Base-by-base conservation (phyloP, 1,140 invertebrate species). In the Leptinotarsa texana region DNA sequence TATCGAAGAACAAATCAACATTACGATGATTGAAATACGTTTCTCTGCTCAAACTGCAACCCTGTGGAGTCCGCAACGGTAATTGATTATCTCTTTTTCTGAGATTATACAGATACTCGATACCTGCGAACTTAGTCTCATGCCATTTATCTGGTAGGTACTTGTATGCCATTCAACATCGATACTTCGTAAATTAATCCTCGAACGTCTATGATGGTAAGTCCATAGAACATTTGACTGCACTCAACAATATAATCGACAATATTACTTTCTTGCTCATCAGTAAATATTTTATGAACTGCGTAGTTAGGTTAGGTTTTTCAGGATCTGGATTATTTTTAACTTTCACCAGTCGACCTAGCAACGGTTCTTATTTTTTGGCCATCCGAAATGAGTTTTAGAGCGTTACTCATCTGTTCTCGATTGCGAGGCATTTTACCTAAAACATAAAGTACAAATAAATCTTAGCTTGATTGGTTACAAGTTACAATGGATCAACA, bases 1-100 rank as follows among this genome's bases (percentile, higher is more conserved):
- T 85, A 84, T 68, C 8, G 6, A 42, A 42, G 33, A 42, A 42
- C 33, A 84, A 67, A 77, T 81, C 77, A 85, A 86, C 22, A 77
- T 57, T 67, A 27, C 42, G 21, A 3, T 8, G 2, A 27, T 27
- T 67, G 27, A 67, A 87, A 27, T 80, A 81, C 8, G 83, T 85
- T 6, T 82, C 78, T 69, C 85, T 74, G 5, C 81, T 18, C 51
- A 57, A 57, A 57, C 51, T 57, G n/a, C 51, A 57, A 57, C 51
- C 13, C n/a, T 18, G 17, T 75, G 21, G 42, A 62, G 8, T 51
- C 3, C 6, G 13, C 11, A 11, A n/a, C 8, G 49, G 3, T 24
- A 57, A 18, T 3, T 2, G 4, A 57, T 18, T 57, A 57, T 17
- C 0, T 57, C 0, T 57, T 18, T 57, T 4, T 57, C 17, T 57